Conservation (phyloP, 2,113 vertebrate species). For the Candoia aspera region DNA sequence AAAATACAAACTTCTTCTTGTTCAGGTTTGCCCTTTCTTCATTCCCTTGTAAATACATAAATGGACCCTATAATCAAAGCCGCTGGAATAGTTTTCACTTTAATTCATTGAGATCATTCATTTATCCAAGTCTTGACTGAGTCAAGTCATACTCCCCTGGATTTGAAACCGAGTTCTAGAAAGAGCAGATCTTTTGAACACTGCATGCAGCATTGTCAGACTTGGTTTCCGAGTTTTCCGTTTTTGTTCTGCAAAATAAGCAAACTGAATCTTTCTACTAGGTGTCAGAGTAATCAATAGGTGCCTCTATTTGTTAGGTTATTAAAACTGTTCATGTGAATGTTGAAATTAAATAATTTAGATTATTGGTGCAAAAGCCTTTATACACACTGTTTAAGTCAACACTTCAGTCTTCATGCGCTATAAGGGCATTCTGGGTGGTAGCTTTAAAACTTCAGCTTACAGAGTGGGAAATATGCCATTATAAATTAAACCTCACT, state of each 20-base stretch:
- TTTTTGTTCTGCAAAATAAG: not conserved
- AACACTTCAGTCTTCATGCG: slow-evolving; percentile 9
- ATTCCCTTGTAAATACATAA: not conserved
- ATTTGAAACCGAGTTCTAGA: not conserved
- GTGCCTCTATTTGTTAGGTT: slow-evolving; percentile 28
- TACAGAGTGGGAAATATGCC: slow-evolving; percentile 3
- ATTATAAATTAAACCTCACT: not conserved
- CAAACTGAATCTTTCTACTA: not conserved
- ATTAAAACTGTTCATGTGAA: not conserved
- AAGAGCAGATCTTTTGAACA: not conserved
- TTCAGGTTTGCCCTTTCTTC: not conserved
- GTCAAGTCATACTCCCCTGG: not conserved
- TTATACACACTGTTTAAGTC: not conserved
- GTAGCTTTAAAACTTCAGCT: not conserved
- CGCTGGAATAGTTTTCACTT: not conserved
- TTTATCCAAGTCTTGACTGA: not conserved
- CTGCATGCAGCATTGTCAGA: not conserved
- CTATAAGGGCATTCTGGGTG: not conserved
- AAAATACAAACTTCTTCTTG: not conserved
- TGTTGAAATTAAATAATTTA: slow-evolving; percentile 30
- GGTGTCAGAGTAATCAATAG: slow-evolving; percentile 46
- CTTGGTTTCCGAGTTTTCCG: not conserved
- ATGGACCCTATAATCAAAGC: fast-evolving
- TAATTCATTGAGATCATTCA: not conserved
- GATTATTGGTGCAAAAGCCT: slow-evolving; percentile 30